phyloP scores from a whole-genome alignment of 1,140 invertebrate species.

The Galleria mellonella region DNA sequence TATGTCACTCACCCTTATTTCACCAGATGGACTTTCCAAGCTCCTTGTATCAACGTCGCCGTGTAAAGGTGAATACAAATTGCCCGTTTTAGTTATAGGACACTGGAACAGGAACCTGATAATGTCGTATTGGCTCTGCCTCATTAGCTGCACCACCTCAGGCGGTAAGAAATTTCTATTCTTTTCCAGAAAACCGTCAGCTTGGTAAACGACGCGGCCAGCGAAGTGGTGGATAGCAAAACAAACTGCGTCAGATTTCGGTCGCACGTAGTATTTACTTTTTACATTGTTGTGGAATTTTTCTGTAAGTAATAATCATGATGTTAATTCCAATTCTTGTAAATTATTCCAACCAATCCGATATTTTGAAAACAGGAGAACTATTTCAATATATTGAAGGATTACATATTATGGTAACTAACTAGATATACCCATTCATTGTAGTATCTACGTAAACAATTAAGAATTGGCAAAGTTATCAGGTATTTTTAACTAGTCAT shows the following conservation, averaged over 20 bases:
- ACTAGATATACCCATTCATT: neutral
- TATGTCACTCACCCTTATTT: slow-evolving; percentile 43
- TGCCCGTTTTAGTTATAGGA: slow-evolving; percentile 87
- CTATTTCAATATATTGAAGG: neutral
- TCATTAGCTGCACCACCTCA: slow-evolving; percentile 85
- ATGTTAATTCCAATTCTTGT: no score
- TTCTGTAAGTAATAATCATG: no score
- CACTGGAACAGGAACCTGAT: slow-evolving; percentile 87
- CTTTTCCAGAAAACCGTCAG: slow-evolving; percentile 86
- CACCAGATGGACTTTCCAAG: slow-evolving; percentile 52
- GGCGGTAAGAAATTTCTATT: slow-evolving; percentile 88
- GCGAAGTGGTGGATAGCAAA: slow-evolving; percentile 87
- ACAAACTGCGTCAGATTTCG: slow-evolving; percentile 84
- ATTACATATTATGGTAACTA: neutral
- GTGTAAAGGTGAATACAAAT: slow-evolving; percentile 79
- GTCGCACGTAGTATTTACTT: slow-evolving; percentile 83
- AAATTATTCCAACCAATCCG: no score
- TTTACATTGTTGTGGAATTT: slow-evolving; percentile 89
- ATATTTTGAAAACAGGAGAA: slow-evolving; percentile 20
- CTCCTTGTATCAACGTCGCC: slow-evolving; percentile 70
- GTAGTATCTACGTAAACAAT: no score
- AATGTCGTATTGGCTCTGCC: slow-evolving; percentile 82
- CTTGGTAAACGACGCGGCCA: slow-evolving; percentile 86
- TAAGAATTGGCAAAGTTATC: no score
- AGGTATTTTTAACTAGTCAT: no score